A percentile compares a stretch with the other conserved stretches of the same genome.
Evolutionary conservation across 2,888 invertebrate genomes (phyloP).

Genomic region (Epinotia ramella): DNA sequence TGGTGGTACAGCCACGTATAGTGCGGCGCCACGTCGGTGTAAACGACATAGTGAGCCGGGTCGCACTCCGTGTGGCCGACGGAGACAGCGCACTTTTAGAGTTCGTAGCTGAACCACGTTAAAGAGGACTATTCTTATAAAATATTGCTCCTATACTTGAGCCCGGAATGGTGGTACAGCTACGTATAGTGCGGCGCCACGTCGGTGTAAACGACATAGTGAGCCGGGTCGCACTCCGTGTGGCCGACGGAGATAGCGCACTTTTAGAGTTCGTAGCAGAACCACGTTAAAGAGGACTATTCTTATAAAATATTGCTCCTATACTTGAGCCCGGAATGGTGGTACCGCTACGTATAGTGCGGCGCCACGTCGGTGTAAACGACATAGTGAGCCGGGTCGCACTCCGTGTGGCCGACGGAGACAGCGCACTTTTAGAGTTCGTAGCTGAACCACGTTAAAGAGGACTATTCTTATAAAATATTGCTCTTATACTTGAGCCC

Average conservation of each 20-base stretch:
- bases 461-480: slow-evolving; percentile 46
- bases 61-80: slow-evolving; percentile 63
- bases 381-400: slow-evolving; percentile 71
- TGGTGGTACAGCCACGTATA: slow-evolving; percentile 78
- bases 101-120: slow-evolving; percentile 72
- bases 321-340: slow-evolving; percentile 67
- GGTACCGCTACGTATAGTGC: slow-evolving; percentile 76
- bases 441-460: slow-evolving; percentile 67
- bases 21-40: slow-evolving; percentile 75
- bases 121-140: slow-evolving; percentile 52
- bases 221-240: slow-evolving; percentile 65
- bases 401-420: slow-evolving; percentile 57
- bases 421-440: slow-evolving; percentile 74
- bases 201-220: slow-evolving; percentile 74
- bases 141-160: slow-evolving; percentile 63
- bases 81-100: slow-evolving; percentile 73
- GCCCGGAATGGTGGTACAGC: slow-evolving; percentile 72
- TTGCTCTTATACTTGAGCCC: slow-evolving; percentile 65
- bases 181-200: slow-evolving; percentile 76
- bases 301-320: slow-evolving; percentile 56
- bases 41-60: slow-evolving; percentile 70
- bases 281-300: slow-evolving; percentile 61
- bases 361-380: slow-evolving; percentile 76
- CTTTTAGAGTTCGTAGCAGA: slow-evolving; percentile 76
- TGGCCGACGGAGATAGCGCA: slow-evolving; percentile 65